Base-by-base conservation (phyloP, 2,113 vertebrate species). In the Micronycteris hirsuta region DNA sequence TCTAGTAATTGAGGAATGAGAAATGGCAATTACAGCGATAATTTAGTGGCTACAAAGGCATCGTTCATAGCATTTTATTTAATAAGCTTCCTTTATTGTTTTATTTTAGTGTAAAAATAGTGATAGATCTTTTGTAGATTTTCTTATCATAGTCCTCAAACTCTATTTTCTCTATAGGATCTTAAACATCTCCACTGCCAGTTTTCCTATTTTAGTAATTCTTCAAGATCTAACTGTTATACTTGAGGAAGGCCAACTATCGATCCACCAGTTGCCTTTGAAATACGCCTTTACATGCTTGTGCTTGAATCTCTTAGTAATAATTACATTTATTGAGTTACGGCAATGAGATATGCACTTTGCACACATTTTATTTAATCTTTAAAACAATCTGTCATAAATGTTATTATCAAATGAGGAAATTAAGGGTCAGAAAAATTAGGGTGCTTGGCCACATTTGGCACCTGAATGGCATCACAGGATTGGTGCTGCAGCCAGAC, bases 241-340 rank as follows among this genome's bases (percentile, higher is more conserved):
- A 86, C 95, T 92, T 97, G 36, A 86, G 83, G 87, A 94, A 94
- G 20, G 3, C 9, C 65, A 77, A 14, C 80, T 89, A 93, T 92
- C 83, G 83, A 96, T 89, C 45, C 52, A 49, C 9, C 45, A 41
- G 45, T 54, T 83, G 38, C 52, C 86, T 94, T 67, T 96, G 47
- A 97, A 97, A 93, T 91, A 94, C 74, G 33, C 19, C 19, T 86
- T 89, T 96, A 86, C 71, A 61, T 28, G 67, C 28, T 89, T 90
- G 45, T 31, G 28, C 28, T 97, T 86, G 28, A 78, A 80, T 95
- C 71, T 86, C 28, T 78, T 86, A 63, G 54, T 76, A 96, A 89
- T 95, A 88, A 97, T 95, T 91, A 76, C 56, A 87, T 87, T 86
- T 92, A 93, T 49, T 93, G 83, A 95, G 36, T 76, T 83, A 26